phyloP scores from a whole-genome alignment of 2,113 vertebrate genomes.

The Xenus cinereus region DNA sequence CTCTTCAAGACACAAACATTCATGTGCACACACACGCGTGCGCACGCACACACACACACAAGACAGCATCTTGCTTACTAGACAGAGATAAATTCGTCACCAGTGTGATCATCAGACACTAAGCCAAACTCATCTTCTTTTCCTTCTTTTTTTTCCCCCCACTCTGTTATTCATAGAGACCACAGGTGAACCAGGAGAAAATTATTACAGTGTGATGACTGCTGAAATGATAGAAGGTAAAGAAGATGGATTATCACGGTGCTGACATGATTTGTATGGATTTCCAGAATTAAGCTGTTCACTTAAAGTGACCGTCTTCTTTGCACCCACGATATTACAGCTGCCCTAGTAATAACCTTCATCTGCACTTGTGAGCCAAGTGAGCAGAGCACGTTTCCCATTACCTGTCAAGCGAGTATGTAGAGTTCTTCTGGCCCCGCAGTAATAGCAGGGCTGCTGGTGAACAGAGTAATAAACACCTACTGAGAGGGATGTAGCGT shows the following conservation, averaged over 20 bases:
- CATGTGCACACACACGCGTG: rapidly evolving
- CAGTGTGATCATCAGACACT: conserved; percentile 59
- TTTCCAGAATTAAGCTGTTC: conserved; percentile 84
- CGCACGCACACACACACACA: background rate
- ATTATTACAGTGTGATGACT: conserved; percentile 79
- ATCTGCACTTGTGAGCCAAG: conserved; percentile 83
- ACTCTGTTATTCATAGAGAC: conserved; percentile 75
- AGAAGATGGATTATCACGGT: conserved; percentile 79
- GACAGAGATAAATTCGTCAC: conserved; percentile 70
- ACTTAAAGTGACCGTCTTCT: conserved; percentile 79
- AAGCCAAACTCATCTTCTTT: conserved; percentile 67
- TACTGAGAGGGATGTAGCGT: conserved; percentile 83
- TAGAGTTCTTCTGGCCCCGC: conserved; percentile 80
- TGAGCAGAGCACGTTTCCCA: conserved; percentile 81
- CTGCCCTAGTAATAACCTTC: conserved; percentile 81
- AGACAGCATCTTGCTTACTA: conserved; percentile 45
- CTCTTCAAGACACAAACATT: background rate
- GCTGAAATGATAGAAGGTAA: conserved; percentile 81
- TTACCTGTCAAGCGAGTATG: conserved; percentile 83
- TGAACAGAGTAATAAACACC: conserved; percentile 88
- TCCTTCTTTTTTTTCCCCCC: conserved; percentile 5
- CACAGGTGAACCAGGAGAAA: conserved; percentile 75
- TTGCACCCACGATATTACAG: conserved; percentile 68
- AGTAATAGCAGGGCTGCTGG: conserved; percentile 84
- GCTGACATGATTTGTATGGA: conserved; percentile 81